These are phyloP conservation scores for Montifringilla adamsi DNA, from an alignment of 2,113 vertebrate species.

Conservation along the genomic window DNA sequence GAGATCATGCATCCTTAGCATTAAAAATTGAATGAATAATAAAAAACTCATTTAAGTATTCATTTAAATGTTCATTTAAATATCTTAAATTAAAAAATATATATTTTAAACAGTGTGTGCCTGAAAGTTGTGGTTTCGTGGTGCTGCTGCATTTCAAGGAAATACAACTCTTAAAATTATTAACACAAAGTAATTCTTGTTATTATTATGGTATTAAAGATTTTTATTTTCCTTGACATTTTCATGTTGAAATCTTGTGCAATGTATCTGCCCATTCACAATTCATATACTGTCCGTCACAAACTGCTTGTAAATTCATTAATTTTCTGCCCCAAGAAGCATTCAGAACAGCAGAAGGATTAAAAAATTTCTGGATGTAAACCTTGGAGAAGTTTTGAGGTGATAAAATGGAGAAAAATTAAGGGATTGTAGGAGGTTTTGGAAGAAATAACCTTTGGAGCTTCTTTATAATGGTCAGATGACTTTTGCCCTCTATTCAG, in stretches of 20 bases:
- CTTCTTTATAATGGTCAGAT: neutral
- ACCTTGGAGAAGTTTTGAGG: neutral
- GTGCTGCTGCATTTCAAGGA: neutral
- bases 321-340: neutral
- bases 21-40: neutral
- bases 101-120: neutral
- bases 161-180: neutral
- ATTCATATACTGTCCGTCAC: neutral
- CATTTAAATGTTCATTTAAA: neutral
- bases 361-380: neutral
- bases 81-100: neutral
- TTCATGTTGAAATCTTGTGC: neutral
- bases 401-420: neutral
- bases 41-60: neutral
- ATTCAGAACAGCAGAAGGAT: neutral
- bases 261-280: neutral
- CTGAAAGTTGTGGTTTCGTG: neutral
- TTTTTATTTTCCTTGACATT: neutral
- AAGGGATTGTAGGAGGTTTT: neutral
- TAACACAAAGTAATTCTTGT: neutral
- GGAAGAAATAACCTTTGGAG: neutral
- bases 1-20: neutral
- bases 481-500: constrained; percentile 49
- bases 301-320: neutral
- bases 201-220: neutral